Evolutionary conservation across 2,888 invertebrate species (phyloP).

Genomic region (Dicycla oo): DNA sequence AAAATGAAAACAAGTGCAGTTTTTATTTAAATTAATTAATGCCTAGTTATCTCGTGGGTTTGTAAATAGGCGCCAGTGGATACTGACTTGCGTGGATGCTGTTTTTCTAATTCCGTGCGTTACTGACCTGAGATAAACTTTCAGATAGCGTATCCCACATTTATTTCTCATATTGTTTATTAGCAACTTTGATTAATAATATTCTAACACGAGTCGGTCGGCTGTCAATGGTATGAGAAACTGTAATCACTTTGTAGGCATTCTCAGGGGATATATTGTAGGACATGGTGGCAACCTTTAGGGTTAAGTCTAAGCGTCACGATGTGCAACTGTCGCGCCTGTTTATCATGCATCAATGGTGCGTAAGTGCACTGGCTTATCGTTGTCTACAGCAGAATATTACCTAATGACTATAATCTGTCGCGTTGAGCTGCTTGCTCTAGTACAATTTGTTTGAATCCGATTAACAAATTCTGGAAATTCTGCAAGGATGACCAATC

Average conservation of each 20-base stretch:
- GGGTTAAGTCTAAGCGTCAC: slow-evolving; percentile 14
- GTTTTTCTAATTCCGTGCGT: slow-evolving; percentile 82
- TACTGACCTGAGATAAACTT: slow-evolving; percentile 86
- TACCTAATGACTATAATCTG: neutral
- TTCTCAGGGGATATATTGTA: slow-evolving; percentile 13
- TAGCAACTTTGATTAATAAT: slow-evolving; percentile 66
- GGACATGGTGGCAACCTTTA: slow-evolving; percentile 30
- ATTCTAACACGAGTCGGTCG: slow-evolving; percentile 74
- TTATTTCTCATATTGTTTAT: slow-evolving; percentile 77
- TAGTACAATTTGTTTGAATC: neutral
- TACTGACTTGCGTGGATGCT: slow-evolving; percentile 67
- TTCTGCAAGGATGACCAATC: neutral
- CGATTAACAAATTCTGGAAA: neutral
- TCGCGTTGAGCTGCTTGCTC: neutral
- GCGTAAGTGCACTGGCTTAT: slow-evolving; percentile 6
- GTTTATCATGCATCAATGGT: slow-evolving; percentile 26
- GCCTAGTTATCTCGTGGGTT: slow-evolving; percentile 66
- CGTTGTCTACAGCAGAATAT: neutral
- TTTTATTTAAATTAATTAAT: slow-evolving; percentile 72
- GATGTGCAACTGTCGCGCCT: slow-evolving; percentile 1
- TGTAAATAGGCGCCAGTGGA: slow-evolving; percentile 81
- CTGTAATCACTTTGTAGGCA: slow-evolving; percentile 26
- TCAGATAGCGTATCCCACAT: slow-evolving; percentile 75
- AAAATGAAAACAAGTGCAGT: slow-evolving; percentile 58
- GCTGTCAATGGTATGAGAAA: slow-evolving; percentile 66